phyloP scores from a whole-genome alignment of 2,113 vertebrate genomes.

The Labeo catla region DNA sequence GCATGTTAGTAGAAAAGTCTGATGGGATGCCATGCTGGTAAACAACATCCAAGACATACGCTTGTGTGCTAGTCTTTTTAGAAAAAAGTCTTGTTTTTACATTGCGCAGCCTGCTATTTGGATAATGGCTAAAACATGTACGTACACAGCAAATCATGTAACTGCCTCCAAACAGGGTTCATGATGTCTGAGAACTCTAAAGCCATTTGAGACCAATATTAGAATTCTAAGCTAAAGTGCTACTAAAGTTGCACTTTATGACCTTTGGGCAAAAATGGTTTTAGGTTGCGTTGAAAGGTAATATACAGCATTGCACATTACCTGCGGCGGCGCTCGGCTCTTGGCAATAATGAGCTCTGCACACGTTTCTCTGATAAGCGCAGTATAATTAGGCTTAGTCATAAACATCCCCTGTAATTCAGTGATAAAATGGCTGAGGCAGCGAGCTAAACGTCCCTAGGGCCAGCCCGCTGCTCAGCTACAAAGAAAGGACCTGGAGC shows the following conservation, averaged over 20 bases:
- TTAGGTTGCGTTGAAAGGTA: background rate
- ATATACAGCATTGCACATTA: conserved; percentile 68
- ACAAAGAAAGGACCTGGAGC: conserved; percentile 48
- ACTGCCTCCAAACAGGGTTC: background rate
- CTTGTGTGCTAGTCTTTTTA: background rate
- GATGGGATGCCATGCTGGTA: background rate
- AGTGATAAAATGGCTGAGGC: conserved; percentile 74
- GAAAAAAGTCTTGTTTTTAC: background rate
- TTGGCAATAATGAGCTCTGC: conserved; percentile 80
- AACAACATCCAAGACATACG: background rate
- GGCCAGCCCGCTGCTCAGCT: background rate
- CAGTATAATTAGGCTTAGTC: conserved; percentile 81
- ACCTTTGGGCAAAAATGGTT: background rate
- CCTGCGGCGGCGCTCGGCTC: conserved; percentile 73
- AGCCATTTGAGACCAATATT: background rate
- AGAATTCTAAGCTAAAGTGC: background rate
- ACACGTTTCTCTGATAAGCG: conserved; percentile 75
- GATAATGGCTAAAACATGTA: background rate
- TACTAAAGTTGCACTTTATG: conserved; percentile 18
- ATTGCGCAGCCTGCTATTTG: background rate
- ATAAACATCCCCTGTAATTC: conserved; percentile 78
- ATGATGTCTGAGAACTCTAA: background rate
- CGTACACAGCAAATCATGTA: background rate
- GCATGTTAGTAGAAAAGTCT: background rate
- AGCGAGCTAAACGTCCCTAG: background rate